Base-by-base conservation (phyloP, 2,888 invertebrate genomes). In the Heteromurus nitidus region DNA sequence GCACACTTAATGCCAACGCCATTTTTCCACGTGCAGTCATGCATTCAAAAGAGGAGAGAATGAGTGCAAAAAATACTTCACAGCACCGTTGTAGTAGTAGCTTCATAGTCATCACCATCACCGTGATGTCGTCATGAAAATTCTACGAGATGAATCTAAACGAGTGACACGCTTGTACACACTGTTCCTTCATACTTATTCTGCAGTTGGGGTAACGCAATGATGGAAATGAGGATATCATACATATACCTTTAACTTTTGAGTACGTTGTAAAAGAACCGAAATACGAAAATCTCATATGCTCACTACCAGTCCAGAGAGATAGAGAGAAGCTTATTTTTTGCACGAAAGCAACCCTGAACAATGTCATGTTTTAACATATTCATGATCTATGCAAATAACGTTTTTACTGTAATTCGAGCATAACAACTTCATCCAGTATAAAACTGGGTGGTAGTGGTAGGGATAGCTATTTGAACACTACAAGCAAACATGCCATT, bases 31-130 rank as follows among this genome's bases (percentile, higher is more conserved):
- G 47, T n/a, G 7, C 47, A 47, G 16, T 11, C 47, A 47, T 47
- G n/a, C n/a, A 47, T 47, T 11, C n/a, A 47, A 47, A 36, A 36
- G 5, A 13, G 5, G 5, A 9, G 5, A n/a, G n/a, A 47, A 16
- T 47, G 47, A n/a, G 47, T 11, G 47, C 47, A 47, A 16, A 47
- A 11, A 47, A 24, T 11, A 24, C 5, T 18, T 20, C n/a, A n/a
- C 50, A 50, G 18, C 20, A 50, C n/a, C 50, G 20, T 20, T 20
- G 26, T 11, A 55, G 26, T 26, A 55, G 13, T 20, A 68, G 42
- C 30, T 16, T 68, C 68, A 30, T 68, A 28, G 31, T 68, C 68
- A 68, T 53, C 47, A 44, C 26, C 65, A 64, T 53, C 47, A 44
- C 26, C 65, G 42, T 2, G 22, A 30, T 31, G 16, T 67, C 64